Evolutionary conservation across 2,113 vertebrate genomes (phyloP).

Genomic region (Miniopterus natalensis): DNA sequence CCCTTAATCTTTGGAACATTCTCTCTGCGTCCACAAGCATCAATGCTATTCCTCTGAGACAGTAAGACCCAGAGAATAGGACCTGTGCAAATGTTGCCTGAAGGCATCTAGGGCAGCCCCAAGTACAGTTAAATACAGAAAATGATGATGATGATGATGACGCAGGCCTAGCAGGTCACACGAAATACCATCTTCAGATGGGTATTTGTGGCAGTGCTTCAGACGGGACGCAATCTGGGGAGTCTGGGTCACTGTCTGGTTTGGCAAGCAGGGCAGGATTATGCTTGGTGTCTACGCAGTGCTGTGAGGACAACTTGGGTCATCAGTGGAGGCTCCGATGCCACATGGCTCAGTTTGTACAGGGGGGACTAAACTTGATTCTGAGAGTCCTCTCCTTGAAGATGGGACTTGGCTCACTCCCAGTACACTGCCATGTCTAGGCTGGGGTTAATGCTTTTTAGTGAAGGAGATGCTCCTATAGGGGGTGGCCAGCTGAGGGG

Average conservation of each 20-base stretch:
- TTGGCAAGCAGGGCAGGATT: neutral
- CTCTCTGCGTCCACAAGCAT: conserved; percentile 20
- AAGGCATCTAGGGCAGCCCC: conserved; percentile 35
- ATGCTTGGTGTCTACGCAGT: neutral
- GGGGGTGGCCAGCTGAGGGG: neutral
- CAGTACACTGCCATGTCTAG: neutral
- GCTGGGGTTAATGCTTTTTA: too few species aligned
- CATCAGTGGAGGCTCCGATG: neutral
- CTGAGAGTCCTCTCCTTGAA: neutral
- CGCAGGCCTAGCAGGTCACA: neutral
- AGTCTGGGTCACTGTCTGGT: too few species aligned
- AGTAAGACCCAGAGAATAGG: conserved; percentile 35
- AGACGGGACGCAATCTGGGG: neutral
- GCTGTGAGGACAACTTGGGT: too few species aligned
- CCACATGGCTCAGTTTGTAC: neutral
- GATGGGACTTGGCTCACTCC: neutral
- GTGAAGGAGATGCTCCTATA: neutral
- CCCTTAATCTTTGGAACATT: conserved; percentile 53
- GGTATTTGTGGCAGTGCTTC: neutral
- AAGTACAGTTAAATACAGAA: neutral
- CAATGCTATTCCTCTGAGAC: conserved; percentile 33
- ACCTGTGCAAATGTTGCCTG: neutral
- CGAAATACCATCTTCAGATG: neutral
- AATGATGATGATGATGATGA: neutral
- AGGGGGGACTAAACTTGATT: neutral